phyloP scores from a whole-genome alignment of 2,113 vertebrate genomes.

The Xenus cinereus region DNA sequence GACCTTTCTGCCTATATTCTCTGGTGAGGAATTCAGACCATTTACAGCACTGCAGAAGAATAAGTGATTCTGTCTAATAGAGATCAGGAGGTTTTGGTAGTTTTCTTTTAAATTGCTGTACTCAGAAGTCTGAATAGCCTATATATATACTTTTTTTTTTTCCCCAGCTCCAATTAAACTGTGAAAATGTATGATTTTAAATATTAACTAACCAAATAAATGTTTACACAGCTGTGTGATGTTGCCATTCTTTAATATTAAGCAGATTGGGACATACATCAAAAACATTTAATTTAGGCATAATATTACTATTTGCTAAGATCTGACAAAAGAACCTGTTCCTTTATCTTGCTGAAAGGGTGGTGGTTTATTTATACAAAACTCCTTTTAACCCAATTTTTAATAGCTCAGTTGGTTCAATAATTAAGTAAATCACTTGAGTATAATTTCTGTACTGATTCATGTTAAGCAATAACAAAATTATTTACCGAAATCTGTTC shows the following conservation, averaged over 20 bases:
- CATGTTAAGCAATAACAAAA: neutral
- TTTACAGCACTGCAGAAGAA: constrained; percentile 37
- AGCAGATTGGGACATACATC: neutral
- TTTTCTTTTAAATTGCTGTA: neutral
- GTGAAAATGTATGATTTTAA: neutral
- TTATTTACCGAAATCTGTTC: neutral
- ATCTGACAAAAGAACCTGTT: neutral
- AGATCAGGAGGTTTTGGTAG: neutral
- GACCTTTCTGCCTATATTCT: constrained; percentile 59
- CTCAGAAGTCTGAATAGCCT: neutral
- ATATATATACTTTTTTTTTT: neutral
- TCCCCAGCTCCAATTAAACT: neutral
- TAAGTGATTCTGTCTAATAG: neutral
- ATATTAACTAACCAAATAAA: neutral
- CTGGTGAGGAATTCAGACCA: constrained; percentile 27
- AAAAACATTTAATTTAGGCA: neutral
- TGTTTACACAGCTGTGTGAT: neutral
- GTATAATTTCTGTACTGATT: neutral
- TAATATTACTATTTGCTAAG: neutral
- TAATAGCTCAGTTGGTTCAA: neutral
- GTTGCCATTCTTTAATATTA: neutral
- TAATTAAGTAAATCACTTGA: neutral
- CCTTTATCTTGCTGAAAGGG: neutral
- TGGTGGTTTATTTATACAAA: neutral
- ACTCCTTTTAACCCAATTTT: neutral